phyloP scores from a whole-genome alignment of 1,140 invertebrate species.

The Pseudomyrmex flavicornis region DNA sequence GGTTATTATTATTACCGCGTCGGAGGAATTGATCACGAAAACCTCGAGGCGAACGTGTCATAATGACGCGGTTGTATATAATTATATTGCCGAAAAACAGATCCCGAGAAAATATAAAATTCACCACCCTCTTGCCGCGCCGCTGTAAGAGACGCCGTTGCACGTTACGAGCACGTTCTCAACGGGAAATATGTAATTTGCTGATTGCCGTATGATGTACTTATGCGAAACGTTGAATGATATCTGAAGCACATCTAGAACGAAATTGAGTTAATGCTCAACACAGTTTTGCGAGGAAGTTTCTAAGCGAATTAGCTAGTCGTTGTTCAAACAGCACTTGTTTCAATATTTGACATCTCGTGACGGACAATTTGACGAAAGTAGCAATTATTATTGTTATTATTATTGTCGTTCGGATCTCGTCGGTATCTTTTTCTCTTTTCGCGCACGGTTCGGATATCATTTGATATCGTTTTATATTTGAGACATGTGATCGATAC shows the following conservation, averaged over 20 bases:
- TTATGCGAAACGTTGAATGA: too few species aligned
- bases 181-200: too few species aligned
- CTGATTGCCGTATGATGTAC: too few species aligned
- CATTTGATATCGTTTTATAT: background rate
- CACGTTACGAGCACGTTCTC: too few species aligned
- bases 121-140: too few species aligned
- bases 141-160: too few species aligned
- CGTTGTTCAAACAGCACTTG: constrained; percentile 6
- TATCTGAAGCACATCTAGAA: background rate
- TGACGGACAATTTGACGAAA: background rate
- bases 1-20: background rate
- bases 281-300: constrained; percentile 9
- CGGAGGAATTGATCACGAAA: background rate
- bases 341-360: background rate
- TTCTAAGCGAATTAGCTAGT: constrained; percentile 2
- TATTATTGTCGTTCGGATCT: background rate
- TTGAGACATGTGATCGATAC: background rate
- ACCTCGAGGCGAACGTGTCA: background rate
- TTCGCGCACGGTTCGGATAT: too few species aligned
- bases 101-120: too few species aligned
- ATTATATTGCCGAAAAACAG: too few species aligned
- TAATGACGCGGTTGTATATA: background rate
- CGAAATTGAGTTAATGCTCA: constrained; percentile 16
- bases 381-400: background rate
- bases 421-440: background rate